Evolutionary conservation across 2,797 vertebrate species (phyloP), one percentile per base, ranked within the genome.

Genomic region (Columba guinea): DNA sequence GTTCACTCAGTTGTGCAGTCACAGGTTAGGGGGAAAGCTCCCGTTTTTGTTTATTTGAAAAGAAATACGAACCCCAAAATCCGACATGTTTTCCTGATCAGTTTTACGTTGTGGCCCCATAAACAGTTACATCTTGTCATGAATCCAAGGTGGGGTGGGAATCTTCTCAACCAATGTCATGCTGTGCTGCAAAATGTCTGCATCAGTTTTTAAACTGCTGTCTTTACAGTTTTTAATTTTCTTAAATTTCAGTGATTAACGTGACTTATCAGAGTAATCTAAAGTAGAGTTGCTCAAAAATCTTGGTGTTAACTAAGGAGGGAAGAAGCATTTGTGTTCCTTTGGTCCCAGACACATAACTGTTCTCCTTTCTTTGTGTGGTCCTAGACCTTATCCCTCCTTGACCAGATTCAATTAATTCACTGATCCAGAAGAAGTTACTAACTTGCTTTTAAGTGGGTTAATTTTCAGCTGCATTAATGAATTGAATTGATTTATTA

Each of bases 1-100:
- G 23, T 75, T 88, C 62, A 53, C 39, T 75, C 27, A 48, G 27
- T 35, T 88, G 13, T 44, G 22, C 20, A 41, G 56, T 68, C 28
- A 34, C 0, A 0, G 10, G 3, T 44, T 81, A 26, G 32, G 18
- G 35, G 18, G 16, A 30, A 85, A 39, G 30, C 19, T 83, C 10
- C 9, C 4, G 5, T 35, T 90, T 46, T 64, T 71, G 27, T 81
- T 84, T 90, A 1, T 79, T 84, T 58, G 16, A 48, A 49, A 73
- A 71, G 35, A 37, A 82, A 79, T 88, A 9, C 35, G 68, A 68
- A 22, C 35, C 9, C 19, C 3, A 8, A 68, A 83, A 44, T 63
- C 5, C 8, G 17, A 13, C 30, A 10, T 51, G 10, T 77, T 95
- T 89, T 71, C 22, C 30, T 63, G 15, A 5, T 53, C n/a, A 62